These are phyloP conservation scores for Resseliella maxima DNA, from an alignment of 2,888 invertebrate genomes.

Conservation along the genomic window DNA sequence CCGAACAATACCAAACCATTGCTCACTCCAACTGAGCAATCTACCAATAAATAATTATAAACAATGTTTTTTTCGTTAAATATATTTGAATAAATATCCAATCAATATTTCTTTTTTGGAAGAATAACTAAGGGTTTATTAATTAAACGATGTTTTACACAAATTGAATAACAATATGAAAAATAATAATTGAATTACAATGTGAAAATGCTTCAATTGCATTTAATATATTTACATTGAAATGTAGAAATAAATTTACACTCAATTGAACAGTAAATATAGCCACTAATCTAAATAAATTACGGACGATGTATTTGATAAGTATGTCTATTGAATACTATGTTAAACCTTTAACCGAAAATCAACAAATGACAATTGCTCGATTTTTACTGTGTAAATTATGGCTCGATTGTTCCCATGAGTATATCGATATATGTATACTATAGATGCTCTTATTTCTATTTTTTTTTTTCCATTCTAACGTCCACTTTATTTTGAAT, in stretches of 20 bases:
- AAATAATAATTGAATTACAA: no score
- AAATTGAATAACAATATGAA: no score
- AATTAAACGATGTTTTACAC: no score
- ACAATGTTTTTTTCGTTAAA: no score
- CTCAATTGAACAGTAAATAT: background rate
- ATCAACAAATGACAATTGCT: slow-evolving; percentile 26
- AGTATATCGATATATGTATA: no score
- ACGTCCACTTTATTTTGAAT: slow-evolving; percentile 17
- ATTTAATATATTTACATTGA: background rate
- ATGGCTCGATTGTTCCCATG: background rate
- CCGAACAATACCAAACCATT: no score
- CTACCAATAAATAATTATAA: no score
- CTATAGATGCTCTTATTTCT: background rate
- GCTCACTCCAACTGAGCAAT: no score
- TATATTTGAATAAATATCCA: no score
- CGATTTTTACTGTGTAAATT: slow-evolving; percentile 18
- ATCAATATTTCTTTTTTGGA: no score
- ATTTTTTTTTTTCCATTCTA: background rate
- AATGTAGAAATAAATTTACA: background rate
- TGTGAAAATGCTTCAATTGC: background rate
- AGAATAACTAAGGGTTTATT: no score
- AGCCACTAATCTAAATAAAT: background rate
- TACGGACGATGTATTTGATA: background rate
- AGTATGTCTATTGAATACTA: background rate
- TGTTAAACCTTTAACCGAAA: background rate